Percentiles rank a stretch among this genome's conserved stretches.
Evolutionary conservation across 2,888 invertebrate species (phyloP).

Genomic region (Limnephilus rhombicus): DNA sequence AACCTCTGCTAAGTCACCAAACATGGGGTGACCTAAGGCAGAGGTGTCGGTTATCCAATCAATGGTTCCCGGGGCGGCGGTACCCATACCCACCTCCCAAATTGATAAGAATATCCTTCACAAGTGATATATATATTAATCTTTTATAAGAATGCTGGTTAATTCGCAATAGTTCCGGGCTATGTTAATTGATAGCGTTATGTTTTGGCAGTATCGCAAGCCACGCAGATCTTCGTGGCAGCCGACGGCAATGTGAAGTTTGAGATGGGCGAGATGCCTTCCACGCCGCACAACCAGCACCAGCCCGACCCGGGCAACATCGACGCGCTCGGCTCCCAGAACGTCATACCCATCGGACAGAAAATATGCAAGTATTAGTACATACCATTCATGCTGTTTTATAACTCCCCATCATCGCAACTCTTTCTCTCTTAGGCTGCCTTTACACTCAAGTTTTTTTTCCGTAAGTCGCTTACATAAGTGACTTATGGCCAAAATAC

Average conservation of each 20-base stretch:
- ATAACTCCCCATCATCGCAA: background rate
- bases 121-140: too few species aligned
- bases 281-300: slow-evolving; percentile 64
- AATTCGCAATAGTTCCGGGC: background rate
- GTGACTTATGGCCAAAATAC: too few species aligned
- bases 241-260: slow-evolving; percentile 81
- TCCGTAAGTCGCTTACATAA: too few species aligned
- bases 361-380: slow-evolving; percentile 58
- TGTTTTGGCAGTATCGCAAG: slow-evolving; percentile 70
- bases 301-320: slow-evolving; percentile 35
- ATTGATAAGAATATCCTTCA: too few species aligned
- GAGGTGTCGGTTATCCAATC: too few species aligned
- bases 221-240: slow-evolving; percentile 82
- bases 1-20: too few species aligned
- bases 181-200: background rate
- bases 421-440: too few species aligned
- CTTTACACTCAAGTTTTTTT: too few species aligned
- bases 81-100: too few species aligned
- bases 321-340: slow-evolving; percentile 72
- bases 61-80: too few species aligned
- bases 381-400: background rate
- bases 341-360: slow-evolving; percentile 73
- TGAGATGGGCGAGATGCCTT: slow-evolving; percentile 75
- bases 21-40: too few species aligned
- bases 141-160: too few species aligned